phyloP scores from a whole-genome alignment of 2,888 invertebrate species.

The Strigamia crassipes region DNA sequence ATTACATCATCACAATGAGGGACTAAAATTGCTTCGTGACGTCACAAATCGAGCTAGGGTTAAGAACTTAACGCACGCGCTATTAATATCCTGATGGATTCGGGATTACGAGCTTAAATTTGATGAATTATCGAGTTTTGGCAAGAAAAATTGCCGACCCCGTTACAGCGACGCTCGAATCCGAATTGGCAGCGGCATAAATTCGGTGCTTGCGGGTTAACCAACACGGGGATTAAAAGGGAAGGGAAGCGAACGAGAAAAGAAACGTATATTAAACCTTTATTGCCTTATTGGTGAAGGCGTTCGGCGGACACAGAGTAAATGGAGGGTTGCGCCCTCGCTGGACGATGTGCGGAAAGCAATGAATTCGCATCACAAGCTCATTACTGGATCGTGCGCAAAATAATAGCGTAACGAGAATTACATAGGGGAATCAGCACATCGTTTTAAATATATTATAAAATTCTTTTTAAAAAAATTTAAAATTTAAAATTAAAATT shows the following conservation, averaged over 20 bases:
- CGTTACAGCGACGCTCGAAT: background rate
- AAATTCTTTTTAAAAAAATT: too few relatives aligned
- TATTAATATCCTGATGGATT: conserved; percentile 1
- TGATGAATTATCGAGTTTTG: conserved; percentile 26
- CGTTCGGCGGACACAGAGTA: conserved; percentile 4
- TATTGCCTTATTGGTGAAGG: background rate
- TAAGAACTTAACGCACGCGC: conserved; percentile 19
- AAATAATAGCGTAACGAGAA: conserved; percentile 29
- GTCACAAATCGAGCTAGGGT: background rate
- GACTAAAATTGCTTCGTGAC: background rate
- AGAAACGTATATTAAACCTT: background rate
- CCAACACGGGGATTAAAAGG: conserved; percentile 28
- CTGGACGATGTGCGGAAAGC: background rate
- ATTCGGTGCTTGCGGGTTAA: conserved; percentile 3
- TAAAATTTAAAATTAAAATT: too few relatives aligned
- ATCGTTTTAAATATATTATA: conserved; percentile 15
- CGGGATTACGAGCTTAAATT: conserved; percentile 1
- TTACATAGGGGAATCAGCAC: background rate
- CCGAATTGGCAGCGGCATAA: background rate
- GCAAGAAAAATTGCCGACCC: conserved; percentile 3
- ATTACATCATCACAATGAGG: background rate
- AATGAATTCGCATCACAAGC: conserved; percentile 39
- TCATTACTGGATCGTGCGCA: conserved; percentile 23
- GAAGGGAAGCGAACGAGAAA: background rate
- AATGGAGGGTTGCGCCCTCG: conserved; percentile 27